Evolutionary conservation across 2,797 vertebrate species (phyloP), one percentile per base, ranked within the genome.

Genomic region (Trachops cirrhosus): DNA sequence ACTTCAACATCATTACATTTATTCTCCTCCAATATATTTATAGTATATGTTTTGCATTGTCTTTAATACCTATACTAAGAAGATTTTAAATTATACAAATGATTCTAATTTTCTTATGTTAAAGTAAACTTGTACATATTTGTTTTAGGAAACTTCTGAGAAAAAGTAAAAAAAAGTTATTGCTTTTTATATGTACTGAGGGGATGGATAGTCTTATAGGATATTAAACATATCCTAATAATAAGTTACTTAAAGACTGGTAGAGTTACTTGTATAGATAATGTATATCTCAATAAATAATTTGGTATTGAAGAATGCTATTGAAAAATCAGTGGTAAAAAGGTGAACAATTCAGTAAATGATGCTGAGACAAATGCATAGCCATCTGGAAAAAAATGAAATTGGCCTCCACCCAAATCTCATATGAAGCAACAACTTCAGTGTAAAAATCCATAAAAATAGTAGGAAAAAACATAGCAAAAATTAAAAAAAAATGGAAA

Each of bases 291-390:
- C 5, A 85, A 18, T 82, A 73, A 94, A 89, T 15, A 88, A 77
- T 82, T 48, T 86, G 12, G 14, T 87, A 11, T 94, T 91, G 57
- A 94, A 92, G 82, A 14, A 34, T 46, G 21, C 4, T 44, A 50
- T 50, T 74, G 44, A 74, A 89, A 85, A 89, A 93, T 62, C 18
- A 70, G 46, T 79, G 8, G 24, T 26, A 86, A 74, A 70, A 79
- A 67, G 5, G 59, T 88, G 37, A 94, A 71, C 85, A 52, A 91
- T 82, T 96, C 39, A 93, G 29, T 85, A 91, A 73, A 21, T 46
- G 41, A 54, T 71, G 14, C 19, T 75, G 54, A 62, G 64, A 87
- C 32, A 94, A 77, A 12, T 85, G 34, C 21, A 46, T 39, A 70
- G 34, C 73, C 71, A 95, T 62, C 26, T 94, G 89, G 52, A 74